Percentiles rank a stretch among this genome's conserved stretches.
Evolutionary conservation across 2,888 invertebrate genomes (phyloP).

Genomic region (Ophioninae sp.): DNA sequence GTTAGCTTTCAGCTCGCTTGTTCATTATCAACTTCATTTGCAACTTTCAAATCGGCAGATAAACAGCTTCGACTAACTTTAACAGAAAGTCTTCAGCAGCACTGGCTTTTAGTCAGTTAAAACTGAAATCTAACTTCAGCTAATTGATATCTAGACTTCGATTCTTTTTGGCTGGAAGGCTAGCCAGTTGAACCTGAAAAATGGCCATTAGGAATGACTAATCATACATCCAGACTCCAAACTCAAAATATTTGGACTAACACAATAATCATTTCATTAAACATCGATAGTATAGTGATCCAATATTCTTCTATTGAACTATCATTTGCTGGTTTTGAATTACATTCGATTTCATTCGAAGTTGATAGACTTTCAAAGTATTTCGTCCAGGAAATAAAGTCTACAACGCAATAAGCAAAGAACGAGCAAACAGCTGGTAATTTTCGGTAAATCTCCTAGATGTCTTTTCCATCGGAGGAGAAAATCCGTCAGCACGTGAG

Average conservation of each 20-base stretch:
- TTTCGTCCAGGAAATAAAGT: neutral
- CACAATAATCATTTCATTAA: too few relatives aligned
- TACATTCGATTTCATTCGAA: neutral
- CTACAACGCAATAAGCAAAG: neutral
- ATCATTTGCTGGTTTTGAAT: too few relatives aligned
- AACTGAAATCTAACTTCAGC: neutral
- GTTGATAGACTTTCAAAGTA: neutral
- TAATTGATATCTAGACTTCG: neutral
- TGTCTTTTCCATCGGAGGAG: conserved; percentile 84
- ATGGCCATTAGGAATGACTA: neutral
- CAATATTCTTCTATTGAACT: too few relatives aligned
- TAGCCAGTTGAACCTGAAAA: too few relatives aligned
- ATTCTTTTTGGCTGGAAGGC: neutral
- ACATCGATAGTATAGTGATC: too few relatives aligned
- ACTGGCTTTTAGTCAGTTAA: neutral
- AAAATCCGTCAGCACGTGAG: conserved; percentile 85
- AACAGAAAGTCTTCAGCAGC: neutral
- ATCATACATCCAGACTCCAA: neutral
- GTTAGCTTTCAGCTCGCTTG: too few relatives aligned
- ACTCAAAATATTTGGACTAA: neutral
- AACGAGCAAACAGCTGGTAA: neutral
- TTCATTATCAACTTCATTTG: too few relatives aligned
- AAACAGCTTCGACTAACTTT: neutral
- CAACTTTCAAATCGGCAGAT: too few relatives aligned
- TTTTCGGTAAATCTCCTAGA: conserved; percentile 69